Conservation (phyloP, 2,113 vertebrate species). For the Atractosteus spatula region DNA sequence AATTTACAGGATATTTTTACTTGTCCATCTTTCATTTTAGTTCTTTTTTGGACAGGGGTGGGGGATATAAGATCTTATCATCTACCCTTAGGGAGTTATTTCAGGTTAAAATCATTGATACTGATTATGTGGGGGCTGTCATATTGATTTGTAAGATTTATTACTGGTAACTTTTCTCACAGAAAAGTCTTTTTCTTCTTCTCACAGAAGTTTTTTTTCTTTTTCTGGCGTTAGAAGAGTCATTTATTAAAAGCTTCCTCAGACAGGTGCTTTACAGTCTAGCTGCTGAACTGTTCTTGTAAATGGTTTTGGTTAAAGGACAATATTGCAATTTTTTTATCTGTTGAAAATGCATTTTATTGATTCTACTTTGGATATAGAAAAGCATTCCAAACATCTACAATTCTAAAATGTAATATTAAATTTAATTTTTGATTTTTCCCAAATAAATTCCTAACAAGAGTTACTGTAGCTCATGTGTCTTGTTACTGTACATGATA, state of each 20-base stretch:
- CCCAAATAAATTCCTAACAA: too few relatives aligned
- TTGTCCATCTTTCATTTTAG: conserved; percentile 47
- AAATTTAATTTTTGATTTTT: too few relatives aligned
- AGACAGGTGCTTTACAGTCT: conserved; percentile 6
- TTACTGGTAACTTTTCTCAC: conserved; percentile 44
- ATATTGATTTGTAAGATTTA: conserved; percentile 72
- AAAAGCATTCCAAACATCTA: too few relatives aligned
- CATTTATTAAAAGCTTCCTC: conserved; percentile 61
- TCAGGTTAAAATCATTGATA: conserved; percentile 66
- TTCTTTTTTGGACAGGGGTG: conserved; percentile 49
- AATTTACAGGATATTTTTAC: conserved; percentile 14
- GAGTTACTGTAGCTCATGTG: too few relatives aligned
- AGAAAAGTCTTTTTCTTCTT: conserved; percentile 42
- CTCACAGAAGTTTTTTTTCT: conserved; percentile 1
- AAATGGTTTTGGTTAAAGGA: background rate
- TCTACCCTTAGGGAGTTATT: conserved; percentile 49
- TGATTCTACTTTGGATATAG: too few relatives aligned
- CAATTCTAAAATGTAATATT: too few relatives aligned
- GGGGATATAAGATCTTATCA: conserved; percentile 44
- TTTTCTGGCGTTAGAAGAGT: conserved; percentile 34
- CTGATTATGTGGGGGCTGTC: conserved; percentile 61
- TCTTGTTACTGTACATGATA: too few relatives aligned
- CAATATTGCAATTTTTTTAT: too few relatives aligned
- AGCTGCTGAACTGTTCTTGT: background rate
- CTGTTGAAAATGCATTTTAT: too few relatives aligned